Evolutionary conservation across 2,797 vertebrate genomes (phyloP).

Genomic region (Pangasius djambal): DNA sequence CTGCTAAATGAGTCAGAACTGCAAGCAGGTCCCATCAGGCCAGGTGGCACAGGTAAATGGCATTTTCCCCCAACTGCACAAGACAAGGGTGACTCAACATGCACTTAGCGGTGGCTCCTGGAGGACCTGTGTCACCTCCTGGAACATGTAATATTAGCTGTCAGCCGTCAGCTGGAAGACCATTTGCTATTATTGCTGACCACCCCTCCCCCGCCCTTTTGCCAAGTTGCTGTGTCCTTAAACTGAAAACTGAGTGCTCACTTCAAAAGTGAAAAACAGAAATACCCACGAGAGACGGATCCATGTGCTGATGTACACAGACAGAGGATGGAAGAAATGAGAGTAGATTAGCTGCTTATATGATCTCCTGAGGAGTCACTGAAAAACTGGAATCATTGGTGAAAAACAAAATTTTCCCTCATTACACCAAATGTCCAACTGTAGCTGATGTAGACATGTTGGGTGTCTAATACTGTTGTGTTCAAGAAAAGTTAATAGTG

Average conservation of each 20-base stretch:
- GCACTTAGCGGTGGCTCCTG: slow-evolving; percentile 64
- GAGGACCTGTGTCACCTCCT: slow-evolving; percentile 60
- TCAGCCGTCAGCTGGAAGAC: slow-evolving; percentile 59
- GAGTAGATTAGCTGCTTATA: neutral
- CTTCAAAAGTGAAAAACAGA: slow-evolving; percentile 21
- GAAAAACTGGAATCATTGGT: neutral
- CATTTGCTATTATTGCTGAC: slow-evolving; percentile 39
- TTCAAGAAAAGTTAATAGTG: neutral
- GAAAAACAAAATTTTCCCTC: neutral
- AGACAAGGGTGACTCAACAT: slow-evolving; percentile 70
- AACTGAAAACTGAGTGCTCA: slow-evolving; percentile 2
- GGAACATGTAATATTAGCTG: slow-evolving; percentile 69
- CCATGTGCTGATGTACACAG: neutral
- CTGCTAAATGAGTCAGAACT: slow-evolving; percentile 59
- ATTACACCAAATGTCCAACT: neutral
- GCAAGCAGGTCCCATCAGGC: slow-evolving; percentile 54
- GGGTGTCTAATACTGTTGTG: neutral
- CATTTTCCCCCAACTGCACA: slow-evolving; percentile 69
- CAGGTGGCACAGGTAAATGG: slow-evolving; percentile 64
- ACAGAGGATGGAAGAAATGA: neutral
- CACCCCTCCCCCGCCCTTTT: neutral
- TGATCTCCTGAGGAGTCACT: neutral
- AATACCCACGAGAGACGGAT: neutral
- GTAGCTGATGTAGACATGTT: neutral
- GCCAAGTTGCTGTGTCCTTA: slow-evolving; percentile 15